phyloP scores from a whole-genome alignment of 2,888 invertebrate genomes.

The Ctenicera cuprea region DNA sequence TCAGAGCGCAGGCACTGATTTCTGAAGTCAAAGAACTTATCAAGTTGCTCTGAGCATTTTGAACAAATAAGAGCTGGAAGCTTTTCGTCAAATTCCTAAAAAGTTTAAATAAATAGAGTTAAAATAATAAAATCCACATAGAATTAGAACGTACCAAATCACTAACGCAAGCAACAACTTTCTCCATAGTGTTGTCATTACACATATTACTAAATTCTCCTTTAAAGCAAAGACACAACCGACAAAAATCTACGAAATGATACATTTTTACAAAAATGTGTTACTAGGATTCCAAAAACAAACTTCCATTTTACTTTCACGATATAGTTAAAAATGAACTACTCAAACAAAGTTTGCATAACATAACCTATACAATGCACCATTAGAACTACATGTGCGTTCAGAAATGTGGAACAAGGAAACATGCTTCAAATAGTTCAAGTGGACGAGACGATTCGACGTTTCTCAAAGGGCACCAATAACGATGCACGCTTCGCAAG shows the following conservation, averaged over 20 bases:
- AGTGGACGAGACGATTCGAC: too few relatives aligned
- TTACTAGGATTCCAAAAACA: too few relatives aligned
- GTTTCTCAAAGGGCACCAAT: too few relatives aligned
- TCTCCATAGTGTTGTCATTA: conserved; percentile 43
- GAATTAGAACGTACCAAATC: conserved; percentile 40
- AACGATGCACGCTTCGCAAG: too few relatives aligned
- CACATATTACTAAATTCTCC: conserved; percentile 40
- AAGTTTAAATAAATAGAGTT: conserved; percentile 2
- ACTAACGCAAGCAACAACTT: conserved; percentile 27
- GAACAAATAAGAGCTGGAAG: conserved; percentile 43
- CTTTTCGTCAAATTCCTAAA: conserved; percentile 41
- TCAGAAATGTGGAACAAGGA: too few relatives aligned
- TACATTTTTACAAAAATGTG: conserved; percentile 26
- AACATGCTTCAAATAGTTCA: too few relatives aligned
- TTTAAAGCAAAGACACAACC: conserved; percentile 42
- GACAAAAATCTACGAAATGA: conserved; percentile 36
- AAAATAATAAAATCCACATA: not conserved
- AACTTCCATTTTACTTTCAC: too few relatives aligned
- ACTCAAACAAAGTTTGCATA: too few relatives aligned
- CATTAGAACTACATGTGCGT: too few relatives aligned
- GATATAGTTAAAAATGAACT: too few relatives aligned
- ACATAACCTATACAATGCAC: too few relatives aligned
- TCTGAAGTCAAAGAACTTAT: conserved; percentile 39
- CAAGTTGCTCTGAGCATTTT: conserved; percentile 35
- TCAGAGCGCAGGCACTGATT: conserved; percentile 46